Evolutionary conservation across 2,888 invertebrate species (phyloP).

Genomic region (Danaus chrysippus): DNA sequence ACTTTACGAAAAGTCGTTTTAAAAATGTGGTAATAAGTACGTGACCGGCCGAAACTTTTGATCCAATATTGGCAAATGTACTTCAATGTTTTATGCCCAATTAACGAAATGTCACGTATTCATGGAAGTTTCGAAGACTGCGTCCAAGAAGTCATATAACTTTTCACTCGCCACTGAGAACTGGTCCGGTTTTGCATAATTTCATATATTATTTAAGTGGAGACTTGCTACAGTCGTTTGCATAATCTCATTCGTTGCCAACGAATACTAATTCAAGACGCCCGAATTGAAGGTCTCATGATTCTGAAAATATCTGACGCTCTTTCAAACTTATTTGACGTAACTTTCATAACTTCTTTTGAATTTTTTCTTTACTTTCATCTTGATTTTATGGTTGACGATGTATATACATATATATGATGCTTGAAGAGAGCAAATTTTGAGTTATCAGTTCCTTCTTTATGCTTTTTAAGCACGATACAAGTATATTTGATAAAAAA

Average conservation of each 20-base stretch:
- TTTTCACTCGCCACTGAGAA: conserved; percentile 36
- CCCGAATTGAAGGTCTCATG: conserved; percentile 10
- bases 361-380: too few relatives aligned
- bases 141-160: conserved; percentile 42
- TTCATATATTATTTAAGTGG: conserved; percentile 57
- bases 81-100: conserved; percentile 32
- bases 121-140: conserved; percentile 29
- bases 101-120: conserved; percentile 33
- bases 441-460: too few relatives aligned
- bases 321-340: neutral
- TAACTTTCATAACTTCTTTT: neutral
- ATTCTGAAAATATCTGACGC: conserved; percentile 6
- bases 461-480: too few relatives aligned
- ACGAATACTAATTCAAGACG: conserved; percentile 38
- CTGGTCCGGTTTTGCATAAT: conserved; percentile 48
- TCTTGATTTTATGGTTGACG: too few relatives aligned
- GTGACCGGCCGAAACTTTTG: conserved; percentile 21
- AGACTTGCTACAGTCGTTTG: conserved; percentile 44
- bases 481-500: too few relatives aligned
- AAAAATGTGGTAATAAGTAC: conserved; percentile 17
- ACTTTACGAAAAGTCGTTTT: conserved; percentile 7
- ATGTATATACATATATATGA: too few relatives aligned
- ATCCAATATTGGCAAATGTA: conserved; percentile 17
- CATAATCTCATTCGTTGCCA: conserved; percentile 42
- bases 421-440: too few relatives aligned